Base-by-base conservation (phyloP, 2,888 invertebrate genomes). In the Agriopis marginaria region DNA sequence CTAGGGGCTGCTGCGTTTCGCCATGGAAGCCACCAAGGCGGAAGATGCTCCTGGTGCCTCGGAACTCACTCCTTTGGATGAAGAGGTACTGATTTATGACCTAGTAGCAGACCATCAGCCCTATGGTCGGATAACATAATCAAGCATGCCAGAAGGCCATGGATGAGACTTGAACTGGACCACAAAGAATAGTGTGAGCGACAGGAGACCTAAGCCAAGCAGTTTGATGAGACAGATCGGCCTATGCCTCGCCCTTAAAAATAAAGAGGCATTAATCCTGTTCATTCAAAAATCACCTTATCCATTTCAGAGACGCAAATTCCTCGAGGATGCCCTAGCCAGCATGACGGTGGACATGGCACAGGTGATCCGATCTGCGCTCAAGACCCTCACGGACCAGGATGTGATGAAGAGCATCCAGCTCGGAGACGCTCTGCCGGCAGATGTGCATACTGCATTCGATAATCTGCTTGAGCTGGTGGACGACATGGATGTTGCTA, bases 401-500 rank as follows among this genome's bases (percentile, higher is more conserved):
- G 93, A 93, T 40, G 91, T 93, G 66, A 87, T 95, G 2, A 79
- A 88, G 10, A 80, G 82, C 39, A 86, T 94, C 7, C 80, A 84
- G 62, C 78, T 86, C 0, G 88, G 86, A 0, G 94, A 95, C 0
- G 92, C 94, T 6, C 92, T 96, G 66, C 95, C 96, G 0, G 86
- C 94, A 0, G 95, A 96, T 39, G 95, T 96, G 63, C 90, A 95
- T 59, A 81, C 89, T n/a, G 96, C 97, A 0, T 94, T 98, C n/a
- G 96, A 96, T 44, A 94, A 93, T 49, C 94, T 98, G 17, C 84
- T 95, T 17, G 97, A 97, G 62, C 95, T 95, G 81, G 95, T 97
- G 61, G 97, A 97, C 82, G 96, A 96, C 75, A 95, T 98, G 53
- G 98, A 98, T 88, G 93, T 96, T 68, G 97, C 98, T 0, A 97